Percentiles rank a stretch among this genome's conserved stretches.
Evolutionary conservation across 37 sponge, comb jelly and placozoan genomes (phyloP).

Genomic region (Cladorhizidae sp.): DNA sequence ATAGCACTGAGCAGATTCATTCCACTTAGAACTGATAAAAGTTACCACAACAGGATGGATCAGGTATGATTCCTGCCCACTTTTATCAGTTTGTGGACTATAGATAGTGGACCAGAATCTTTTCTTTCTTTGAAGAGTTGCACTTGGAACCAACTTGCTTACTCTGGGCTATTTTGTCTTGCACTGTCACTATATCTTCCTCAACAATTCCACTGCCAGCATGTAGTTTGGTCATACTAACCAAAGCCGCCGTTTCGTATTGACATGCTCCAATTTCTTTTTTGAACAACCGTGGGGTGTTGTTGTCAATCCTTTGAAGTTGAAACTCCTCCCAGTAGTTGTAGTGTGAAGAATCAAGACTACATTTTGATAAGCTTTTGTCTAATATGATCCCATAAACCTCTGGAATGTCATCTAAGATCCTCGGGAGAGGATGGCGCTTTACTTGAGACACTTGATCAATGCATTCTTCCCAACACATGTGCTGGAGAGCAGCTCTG

Average conservation of each 20-base stretch:
- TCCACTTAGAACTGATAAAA: conserved; percentile 73
- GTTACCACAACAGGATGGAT: conserved; percentile 61
- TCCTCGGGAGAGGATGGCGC: conserved; percentile 56
- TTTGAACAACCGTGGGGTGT: too few species aligned
- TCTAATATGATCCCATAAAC: conserved; percentile 67
- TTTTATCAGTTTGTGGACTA: conserved; percentile 55
- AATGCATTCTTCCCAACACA: conserved; percentile 75
- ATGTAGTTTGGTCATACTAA: too few species aligned
- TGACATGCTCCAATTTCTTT: too few species aligned
- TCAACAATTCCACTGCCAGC: not conserved
- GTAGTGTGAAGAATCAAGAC: conserved; percentile 22
- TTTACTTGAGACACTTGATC: conserved; percentile 34
- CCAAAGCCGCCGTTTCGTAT: too few species aligned
- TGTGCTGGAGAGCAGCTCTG: conserved; percentile 38
- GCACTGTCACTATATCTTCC: not conserved
- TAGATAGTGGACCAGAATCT: not conserved
- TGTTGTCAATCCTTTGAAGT: too few species aligned
- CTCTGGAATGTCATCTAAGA: conserved; percentile 71
- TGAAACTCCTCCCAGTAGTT: conserved; percentile 72
- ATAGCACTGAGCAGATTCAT: conserved; percentile 38
- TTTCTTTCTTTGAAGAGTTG: too few species aligned
- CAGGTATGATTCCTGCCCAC: conserved; percentile 35
- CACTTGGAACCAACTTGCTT: too few species aligned
- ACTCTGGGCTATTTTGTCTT: too few species aligned
- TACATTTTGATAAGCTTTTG: conserved; percentile 18